Evolutionary conservation across 2,113 vertebrate genomes (phyloP).

Genomic region (Sterna hirundo): DNA sequence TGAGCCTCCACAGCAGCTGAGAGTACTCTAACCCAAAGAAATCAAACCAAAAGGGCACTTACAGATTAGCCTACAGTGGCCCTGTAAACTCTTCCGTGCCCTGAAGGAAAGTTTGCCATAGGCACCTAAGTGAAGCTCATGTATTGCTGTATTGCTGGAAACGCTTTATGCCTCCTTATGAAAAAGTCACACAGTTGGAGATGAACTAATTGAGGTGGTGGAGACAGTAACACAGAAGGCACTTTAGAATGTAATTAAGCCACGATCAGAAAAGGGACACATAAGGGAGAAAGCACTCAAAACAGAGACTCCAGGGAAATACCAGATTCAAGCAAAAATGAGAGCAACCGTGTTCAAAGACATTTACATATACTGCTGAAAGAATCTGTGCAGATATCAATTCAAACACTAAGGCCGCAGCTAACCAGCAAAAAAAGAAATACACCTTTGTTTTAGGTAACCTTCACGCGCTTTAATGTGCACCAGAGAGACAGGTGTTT

Average conservation of each 20-base stretch:
- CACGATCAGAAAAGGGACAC: slow-evolving; percentile 27
- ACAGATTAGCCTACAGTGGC: slow-evolving; percentile 47
- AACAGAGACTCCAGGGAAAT: slow-evolving; percentile 48
- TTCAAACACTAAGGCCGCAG: background rate
- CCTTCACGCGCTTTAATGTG: background rate
- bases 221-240: slow-evolving; percentile 44
- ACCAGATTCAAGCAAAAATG: slow-evolving; percentile 9
- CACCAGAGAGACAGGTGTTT: background rate
- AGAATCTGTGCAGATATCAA: background rate
- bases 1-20: background rate
- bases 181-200: slow-evolving; percentile 64
- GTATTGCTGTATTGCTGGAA: slow-evolving; percentile 28
- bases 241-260: slow-evolving; percentile 72
- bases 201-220: slow-evolving; percentile 70
- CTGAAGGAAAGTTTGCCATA: slow-evolving; percentile 60
- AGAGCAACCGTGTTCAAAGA: background rate
- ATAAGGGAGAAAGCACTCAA: slow-evolving; percentile 12
- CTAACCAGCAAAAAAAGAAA: background rate
- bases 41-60: slow-evolving; percentile 57
- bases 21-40: slow-evolving; percentile 34
- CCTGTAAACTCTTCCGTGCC: slow-evolving; percentile 33
- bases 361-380: background rate
- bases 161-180: slow-evolving; percentile 60
- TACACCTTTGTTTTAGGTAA: background rate
- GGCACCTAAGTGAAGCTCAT: slow-evolving; percentile 62